These are phyloP conservation scores for Phortica okadai DNA, from an alignment of 2,888 invertebrate genomes.

Conservation along the genomic window DNA sequence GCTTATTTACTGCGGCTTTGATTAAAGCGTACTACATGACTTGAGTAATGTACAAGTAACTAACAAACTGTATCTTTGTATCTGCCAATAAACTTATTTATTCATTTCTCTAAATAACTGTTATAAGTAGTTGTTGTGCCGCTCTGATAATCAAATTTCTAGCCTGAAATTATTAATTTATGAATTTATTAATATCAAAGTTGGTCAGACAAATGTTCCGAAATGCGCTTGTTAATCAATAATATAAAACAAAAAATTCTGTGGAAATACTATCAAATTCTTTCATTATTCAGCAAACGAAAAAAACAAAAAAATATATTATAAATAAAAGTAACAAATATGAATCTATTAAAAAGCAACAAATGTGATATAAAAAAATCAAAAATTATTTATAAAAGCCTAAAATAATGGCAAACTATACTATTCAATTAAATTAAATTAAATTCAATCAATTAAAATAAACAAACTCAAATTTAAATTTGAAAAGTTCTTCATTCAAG, in stretches of 20 bases:
- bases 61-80: no score
- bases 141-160: not conserved
- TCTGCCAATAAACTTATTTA: no score
- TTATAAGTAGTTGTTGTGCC: no score
- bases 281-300: not conserved
- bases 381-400: slow-evolving; percentile 31
- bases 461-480: not conserved
- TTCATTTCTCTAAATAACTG: no score
- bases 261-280: not conserved
- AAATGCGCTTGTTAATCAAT: slow-evolving; percentile 8
- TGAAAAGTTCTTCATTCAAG: slow-evolving; percentile 20
- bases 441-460: slow-evolving; percentile 26
- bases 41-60: no score
- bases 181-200: not conserved
- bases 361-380: slow-evolving; percentile 49
- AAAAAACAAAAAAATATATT: not conserved
- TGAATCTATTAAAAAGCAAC: slow-evolving; percentile 49
- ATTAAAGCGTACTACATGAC: no score
- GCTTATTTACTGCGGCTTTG: slow-evolving; percentile 3
- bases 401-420: slow-evolving; percentile 42
- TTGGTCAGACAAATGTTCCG: not conserved
- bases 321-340: not conserved
- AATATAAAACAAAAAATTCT: not conserved
- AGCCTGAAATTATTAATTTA: not conserved
- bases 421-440: slow-evolving; percentile 47